These are phyloP conservation scores for Dermatemys mawii DNA, from an alignment of 2,113 vertebrate species.

Conservation along the genomic window DNA sequence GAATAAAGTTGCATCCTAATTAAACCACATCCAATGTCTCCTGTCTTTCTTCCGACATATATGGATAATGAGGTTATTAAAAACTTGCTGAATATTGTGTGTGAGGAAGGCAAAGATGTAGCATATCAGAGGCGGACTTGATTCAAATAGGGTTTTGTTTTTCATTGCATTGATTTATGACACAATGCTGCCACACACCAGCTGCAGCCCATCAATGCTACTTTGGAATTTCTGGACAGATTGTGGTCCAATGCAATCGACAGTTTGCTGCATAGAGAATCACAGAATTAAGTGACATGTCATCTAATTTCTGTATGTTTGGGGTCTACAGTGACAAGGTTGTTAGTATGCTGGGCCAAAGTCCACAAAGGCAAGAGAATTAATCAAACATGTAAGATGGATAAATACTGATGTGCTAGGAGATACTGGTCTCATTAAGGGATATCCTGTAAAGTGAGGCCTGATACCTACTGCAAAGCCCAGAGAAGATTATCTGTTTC, in stretches of 20 bases:
- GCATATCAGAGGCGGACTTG: neutral
- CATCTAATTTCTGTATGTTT: neutral
- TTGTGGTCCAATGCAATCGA: constrained; percentile 17
- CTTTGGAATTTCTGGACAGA: neutral
- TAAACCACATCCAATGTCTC: too few relatives aligned
- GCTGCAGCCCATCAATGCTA: neutral
- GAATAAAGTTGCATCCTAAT: too few relatives aligned
- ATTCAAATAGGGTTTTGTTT: neutral
- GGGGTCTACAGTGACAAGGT: neutral
- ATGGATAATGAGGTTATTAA: too few relatives aligned
- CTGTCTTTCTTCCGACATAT: too few relatives aligned
- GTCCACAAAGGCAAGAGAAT: neutral
- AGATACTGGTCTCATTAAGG: neutral
- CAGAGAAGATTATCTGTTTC: neutral
- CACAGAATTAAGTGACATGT: neutral
- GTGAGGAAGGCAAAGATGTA: neutral
- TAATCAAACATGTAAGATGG: neutral
- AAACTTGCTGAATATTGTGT: neutral
- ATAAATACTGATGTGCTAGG: neutral
- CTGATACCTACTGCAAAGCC: neutral
- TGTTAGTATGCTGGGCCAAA: neutral
- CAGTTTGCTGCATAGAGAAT: neutral
- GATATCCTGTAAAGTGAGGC: neutral
- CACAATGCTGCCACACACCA: neutral
- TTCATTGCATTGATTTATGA: neutral